Base-by-base conservation (phyloP, 2,113 vertebrate species). In the Probosciger aterrimus region DNA sequence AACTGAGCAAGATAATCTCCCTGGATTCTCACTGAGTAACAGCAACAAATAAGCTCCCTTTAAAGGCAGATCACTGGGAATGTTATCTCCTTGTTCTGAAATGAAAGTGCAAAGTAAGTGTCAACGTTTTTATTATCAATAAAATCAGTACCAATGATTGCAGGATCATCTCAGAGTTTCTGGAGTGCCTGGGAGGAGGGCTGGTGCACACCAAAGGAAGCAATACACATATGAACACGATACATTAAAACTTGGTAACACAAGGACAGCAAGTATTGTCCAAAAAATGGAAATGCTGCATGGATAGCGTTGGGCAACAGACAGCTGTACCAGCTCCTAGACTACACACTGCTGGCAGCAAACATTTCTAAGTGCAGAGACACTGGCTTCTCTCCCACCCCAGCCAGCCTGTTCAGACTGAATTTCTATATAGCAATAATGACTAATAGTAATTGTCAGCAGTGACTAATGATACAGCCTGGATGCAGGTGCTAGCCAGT, bases 271-370 rank as follows among this genome's bases (percentile, higher is more conserved):
- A 3, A 83, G 20, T 62, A 41, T 33, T 59, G 19, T 8, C 57
- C 22, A 55, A 75, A 33, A 68, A 35, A 30, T 13, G 43, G 43
- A 73, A 84, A 79, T 4, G 8, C 30, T n/a, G 30, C 28, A 27
- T 0, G 6, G 31, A 31, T 4, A 47, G 27, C 0, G 0, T 0
- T 50, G 59, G 59, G 31, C 85, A 71, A 33, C 12, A 41, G 69
- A 46, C 65, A 83, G 59, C 50, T 64, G 35, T 24, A 73, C 44
- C 10, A 33, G 1, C 80, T 59, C 57, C 73, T 28, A n/a, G 50
- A 73, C 33, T 82, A 68, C 75, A 31, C 15, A 69, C 14, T 4
- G 2, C 60, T 39, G 28, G 52, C 71, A 83, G 30, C 43, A 88
- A 77, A 63, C 55, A 18, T 41, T 57, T 46, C 79, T 65, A 8